These are phyloP conservation scores for Mormyrus iriodes DNA, from an alignment of 2,113 vertebrate species.

Conservation along the genomic window DNA sequence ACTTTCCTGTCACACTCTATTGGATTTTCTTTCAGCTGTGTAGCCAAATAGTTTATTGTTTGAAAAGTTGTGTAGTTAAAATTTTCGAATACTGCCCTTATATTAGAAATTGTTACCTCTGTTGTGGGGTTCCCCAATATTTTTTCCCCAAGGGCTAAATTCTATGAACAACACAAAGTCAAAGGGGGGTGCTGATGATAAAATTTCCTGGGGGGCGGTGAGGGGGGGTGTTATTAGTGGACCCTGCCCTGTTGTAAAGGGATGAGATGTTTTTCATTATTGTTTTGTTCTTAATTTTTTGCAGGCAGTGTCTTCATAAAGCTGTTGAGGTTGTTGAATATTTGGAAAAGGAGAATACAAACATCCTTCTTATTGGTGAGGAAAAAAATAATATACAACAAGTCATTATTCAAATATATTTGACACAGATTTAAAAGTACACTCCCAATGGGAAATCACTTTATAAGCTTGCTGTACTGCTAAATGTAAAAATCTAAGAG, in stretches of 20 bases:
- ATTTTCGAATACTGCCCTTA: neutral
- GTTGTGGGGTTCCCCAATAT: neutral
- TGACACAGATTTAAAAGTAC: neutral
- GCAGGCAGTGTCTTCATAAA: conserved; percentile 76
- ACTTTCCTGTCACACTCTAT: neutral
- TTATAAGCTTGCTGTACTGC: neutral
- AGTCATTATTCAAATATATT: neutral
- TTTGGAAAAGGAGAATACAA: conserved; percentile 71
- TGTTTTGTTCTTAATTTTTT: conserved; percentile 20
- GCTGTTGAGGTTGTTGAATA: conserved; percentile 71
- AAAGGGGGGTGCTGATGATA: neutral
- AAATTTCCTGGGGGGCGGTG: neutral
- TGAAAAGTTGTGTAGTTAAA: neutral
- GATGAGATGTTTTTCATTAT: neutral
- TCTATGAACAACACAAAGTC: neutral
- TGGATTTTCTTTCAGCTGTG: neutral
- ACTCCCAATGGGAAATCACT: neutral
- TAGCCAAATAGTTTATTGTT: neutral
- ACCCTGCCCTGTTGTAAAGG: neutral
- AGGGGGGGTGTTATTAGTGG: neutral
- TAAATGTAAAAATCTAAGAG: neutral
- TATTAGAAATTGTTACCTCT: neutral
- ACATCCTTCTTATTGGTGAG: conserved; percentile 76
- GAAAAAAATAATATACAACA: neutral
- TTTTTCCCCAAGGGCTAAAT: neutral